These are phyloP conservation scores for Macrosiphum euphorbiae DNA, from an alignment of 2,888 invertebrate species.

Conservation along the genomic window DNA sequence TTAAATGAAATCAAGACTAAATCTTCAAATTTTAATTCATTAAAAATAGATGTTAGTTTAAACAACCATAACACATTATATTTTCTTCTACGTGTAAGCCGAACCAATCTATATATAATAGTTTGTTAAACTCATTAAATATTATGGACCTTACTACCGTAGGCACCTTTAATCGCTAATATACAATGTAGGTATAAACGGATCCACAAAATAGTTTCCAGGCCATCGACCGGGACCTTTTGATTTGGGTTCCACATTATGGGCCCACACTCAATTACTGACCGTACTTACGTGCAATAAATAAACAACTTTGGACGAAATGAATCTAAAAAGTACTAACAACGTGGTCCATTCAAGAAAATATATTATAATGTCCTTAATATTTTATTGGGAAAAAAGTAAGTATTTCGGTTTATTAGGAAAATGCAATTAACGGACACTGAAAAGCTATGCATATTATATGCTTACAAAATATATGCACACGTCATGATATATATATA, in stretches of 20 bases:
- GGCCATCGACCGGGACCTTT: neutral
- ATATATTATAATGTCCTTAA: neutral
- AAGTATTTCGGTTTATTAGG: neutral
- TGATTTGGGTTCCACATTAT: neutral
- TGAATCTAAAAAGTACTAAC: neutral
- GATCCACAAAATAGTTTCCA: neutral
- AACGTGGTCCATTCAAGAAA: neutral
- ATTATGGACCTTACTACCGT: conserved; percentile 4
- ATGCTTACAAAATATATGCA: neutral
- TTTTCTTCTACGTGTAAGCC: neutral
- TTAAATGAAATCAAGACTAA: neutral
- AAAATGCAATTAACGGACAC: neutral
- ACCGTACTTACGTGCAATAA: neutral
- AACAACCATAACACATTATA: neutral
- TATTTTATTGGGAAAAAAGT: neutral
- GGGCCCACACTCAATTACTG: neutral
- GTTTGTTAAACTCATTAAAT: conserved; percentile 11
- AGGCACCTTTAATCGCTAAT: conserved; percentile 1
- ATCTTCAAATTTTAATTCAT: neutral
- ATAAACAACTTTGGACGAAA: neutral
- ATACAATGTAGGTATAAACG: neutral
- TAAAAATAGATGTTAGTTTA: neutral
- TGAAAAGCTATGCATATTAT: neutral
- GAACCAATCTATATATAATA: neutral
- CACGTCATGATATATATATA: neutral